Base-by-base conservation (phyloP, 2,888 invertebrate genomes). In the Idaea dimidiata region DNA sequence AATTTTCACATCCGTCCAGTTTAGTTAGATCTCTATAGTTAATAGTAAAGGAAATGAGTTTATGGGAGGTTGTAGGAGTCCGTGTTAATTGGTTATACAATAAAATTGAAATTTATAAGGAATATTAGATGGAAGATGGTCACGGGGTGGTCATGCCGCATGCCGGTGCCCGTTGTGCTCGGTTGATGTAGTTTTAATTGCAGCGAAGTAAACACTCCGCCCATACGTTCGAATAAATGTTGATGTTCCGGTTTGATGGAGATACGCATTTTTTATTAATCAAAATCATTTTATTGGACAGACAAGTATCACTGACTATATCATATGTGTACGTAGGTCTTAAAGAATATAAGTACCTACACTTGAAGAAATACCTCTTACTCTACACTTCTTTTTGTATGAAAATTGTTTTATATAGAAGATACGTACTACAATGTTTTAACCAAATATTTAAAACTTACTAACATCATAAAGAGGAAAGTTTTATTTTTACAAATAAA, bases 111-210 rank as follows among this genome's bases (percentile, higher is more conserved):
- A 78, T 74, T 74, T 77, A 80, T 82, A 78, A 76, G 73, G 79
- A 78, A 82, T 79, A 78, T 88, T 83, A 88, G 87, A 90, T 89
- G 77, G 76, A 79, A 79, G 91, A 88, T 91, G 79, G 91, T 91
- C 84, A 89, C 86, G 88, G 82, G 74, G 80, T 81, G 78, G 76
- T 72, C 81, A 76, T 79, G 59, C 63, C 61, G n/a, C 81, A 76
- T 79, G 64, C 59, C 63, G 71, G 78, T 76, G 74, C 64, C 59
- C 62, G 71, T 78, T 76, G 74, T 72, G 77, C 75, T 77, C 73
- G 73, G 72, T 81, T 85, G 81, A 89, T 89, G 83, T 82, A 65
- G 70, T 81, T 88, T 87, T 90, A 89, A 91, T 89, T 88, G 80
- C 79, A 69, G 64, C 72, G 74, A 78, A 69, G 84, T 79, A 85